phyloP scores from a whole-genome alignment of 2,113 vertebrate species.

The Plectropomus leopardus region DNA sequence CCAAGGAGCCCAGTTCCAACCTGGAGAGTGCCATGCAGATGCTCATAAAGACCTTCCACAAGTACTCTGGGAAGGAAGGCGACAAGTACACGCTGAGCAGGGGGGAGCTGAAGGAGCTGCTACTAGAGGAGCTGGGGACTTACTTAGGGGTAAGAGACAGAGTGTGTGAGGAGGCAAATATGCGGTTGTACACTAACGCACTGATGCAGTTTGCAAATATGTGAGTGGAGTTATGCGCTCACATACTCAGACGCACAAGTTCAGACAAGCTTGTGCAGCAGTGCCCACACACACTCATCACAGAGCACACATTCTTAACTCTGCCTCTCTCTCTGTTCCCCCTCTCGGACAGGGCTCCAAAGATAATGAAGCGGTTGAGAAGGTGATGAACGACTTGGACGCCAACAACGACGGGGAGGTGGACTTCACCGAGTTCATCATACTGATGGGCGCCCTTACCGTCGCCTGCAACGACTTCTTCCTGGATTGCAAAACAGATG shows the following conservation, averaged over 20 bases:
- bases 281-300: constrained; percentile 24
- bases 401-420: constrained; percentile 88
- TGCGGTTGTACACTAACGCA: constrained; percentile 26
- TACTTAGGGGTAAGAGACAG: constrained; percentile 80
- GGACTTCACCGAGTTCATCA: constrained; percentile 90
- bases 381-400: constrained; percentile 88
- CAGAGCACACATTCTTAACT: constrained; percentile 44
- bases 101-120: constrained; percentile 89
- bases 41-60: constrained; percentile 91
- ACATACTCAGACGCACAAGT: constrained; percentile 39
- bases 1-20: constrained; percentile 86
- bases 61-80: constrained; percentile 90
- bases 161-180: constrained; percentile 28
- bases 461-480: constrained; percentile 90
- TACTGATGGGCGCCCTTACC: constrained; percentile 87
- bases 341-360: constrained; percentile 76
- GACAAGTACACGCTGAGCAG: constrained; percentile 89
- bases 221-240: constrained; percentile 53
- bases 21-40: constrained; percentile 89
- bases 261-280: constrained; percentile 52
- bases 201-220: constrained; percentile 38
- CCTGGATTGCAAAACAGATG: constrained; percentile 83
- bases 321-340: not conserved
- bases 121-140: constrained; percentile 87
- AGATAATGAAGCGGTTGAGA: constrained; percentile 87